phyloP scores from a whole-genome alignment of 2,888 invertebrate species.

The Dyspetes luteomarginatus region DNA sequence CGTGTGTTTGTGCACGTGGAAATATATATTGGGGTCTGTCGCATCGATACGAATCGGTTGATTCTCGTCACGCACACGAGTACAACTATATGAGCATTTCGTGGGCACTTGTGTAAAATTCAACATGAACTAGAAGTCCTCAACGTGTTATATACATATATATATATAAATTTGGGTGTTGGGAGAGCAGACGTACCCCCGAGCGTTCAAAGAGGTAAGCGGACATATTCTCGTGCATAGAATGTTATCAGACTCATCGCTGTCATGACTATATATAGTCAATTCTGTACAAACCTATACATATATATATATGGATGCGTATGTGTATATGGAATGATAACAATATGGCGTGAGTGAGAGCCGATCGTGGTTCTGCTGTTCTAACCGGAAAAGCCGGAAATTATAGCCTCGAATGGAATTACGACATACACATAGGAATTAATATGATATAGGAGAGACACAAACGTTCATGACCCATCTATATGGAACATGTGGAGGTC shows the following conservation, averaged over 20 bases:
- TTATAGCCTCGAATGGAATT: slow-evolving; percentile 65
- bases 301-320: not conserved
- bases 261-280: slow-evolving; percentile 28
- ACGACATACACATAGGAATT: slow-evolving; percentile 39
- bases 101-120: slow-evolving; percentile 30
- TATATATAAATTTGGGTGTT: slow-evolving; percentile 16
- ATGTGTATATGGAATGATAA: not conserved
- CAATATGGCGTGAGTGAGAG: slow-evolving; percentile 18
- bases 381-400: slow-evolving; percentile 64
- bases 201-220: slow-evolving; percentile 49
- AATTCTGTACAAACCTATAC: not conserved
- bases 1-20: not conserved
- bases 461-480: not conserved
- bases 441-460: slow-evolving; percentile 24
- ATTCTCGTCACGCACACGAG: slow-evolving; percentile 30
- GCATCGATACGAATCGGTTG: slow-evolving; percentile 45
- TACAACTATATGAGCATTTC: slow-evolving; percentile 24
- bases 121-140: slow-evolving; percentile 37
- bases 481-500: slow-evolving; percentile 45
- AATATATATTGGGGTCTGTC: slow-evolving; percentile 29
- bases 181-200: slow-evolving; percentile 53
- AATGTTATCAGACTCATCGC: slow-evolving; percentile 57
- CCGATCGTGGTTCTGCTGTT: slow-evolving; percentile 44
- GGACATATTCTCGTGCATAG: slow-evolving; percentile 52
- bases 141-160: slow-evolving; percentile 8